A percentile compares a stretch with the other conserved stretches of the same genome.
phyloP scores from a whole-genome alignment of 2,888 invertebrate species.

The Rhamnusium bicolor region DNA sequence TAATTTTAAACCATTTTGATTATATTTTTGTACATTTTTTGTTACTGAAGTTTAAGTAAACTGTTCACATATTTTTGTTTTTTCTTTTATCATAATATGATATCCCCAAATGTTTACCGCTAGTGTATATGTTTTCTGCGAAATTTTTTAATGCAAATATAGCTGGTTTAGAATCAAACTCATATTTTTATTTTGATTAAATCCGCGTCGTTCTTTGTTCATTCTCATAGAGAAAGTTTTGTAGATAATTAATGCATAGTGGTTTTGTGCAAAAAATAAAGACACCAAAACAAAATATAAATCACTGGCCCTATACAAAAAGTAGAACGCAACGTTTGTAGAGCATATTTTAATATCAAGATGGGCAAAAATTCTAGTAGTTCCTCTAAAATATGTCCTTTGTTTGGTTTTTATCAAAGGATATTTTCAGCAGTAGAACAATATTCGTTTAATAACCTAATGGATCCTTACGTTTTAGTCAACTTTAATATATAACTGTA shows the following conservation, averaged over 20 bases:
- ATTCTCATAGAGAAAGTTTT: not conserved
- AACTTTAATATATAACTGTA: not conserved
- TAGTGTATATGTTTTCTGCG: no score
- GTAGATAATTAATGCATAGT: not conserved
- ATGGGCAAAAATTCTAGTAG: slow-evolving; percentile 30
- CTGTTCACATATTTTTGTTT: no score
- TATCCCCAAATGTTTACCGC: no score
- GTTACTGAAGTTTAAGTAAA: no score
- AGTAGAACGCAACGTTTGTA: slow-evolving; percentile 3
- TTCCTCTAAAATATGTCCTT: slow-evolving; percentile 24
- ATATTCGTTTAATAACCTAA: slow-evolving; percentile 21
- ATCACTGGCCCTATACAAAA: slow-evolving; percentile 7
- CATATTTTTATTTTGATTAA: no score
- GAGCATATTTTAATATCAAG: slow-evolving; percentile 33
- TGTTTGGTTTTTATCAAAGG: slow-evolving; percentile 28
- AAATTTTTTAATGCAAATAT: no score
- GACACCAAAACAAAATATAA: slow-evolving; percentile 19
- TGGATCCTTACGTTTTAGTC: not conserved
- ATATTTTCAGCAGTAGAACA: not conserved
- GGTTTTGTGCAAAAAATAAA: not conserved
- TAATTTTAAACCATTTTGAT: no score
- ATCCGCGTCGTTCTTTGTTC: not conserved
- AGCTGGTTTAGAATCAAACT: no score
- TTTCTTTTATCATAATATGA: no score
- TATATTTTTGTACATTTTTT: no score